Evolutionary conservation across 2,888 invertebrate genomes (phyloP).

Genomic region (Gastrophysa polygoni): DNA sequence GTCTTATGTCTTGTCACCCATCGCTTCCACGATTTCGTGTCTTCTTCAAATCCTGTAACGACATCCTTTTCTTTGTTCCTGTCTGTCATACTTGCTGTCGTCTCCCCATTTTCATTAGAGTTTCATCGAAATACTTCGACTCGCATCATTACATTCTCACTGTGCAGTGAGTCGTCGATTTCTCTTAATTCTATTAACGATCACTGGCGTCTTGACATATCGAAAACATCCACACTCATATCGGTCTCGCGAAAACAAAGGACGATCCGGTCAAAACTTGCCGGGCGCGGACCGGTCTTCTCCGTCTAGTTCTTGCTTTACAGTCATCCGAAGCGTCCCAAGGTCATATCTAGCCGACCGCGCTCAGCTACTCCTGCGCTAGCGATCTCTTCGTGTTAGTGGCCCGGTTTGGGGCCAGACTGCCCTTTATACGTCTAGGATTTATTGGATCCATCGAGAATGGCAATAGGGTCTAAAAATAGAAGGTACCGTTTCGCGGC

Average conservation of each 20-base stretch:
- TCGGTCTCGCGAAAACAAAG: slow-evolving; percentile 10
- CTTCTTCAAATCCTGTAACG: too few species aligned
- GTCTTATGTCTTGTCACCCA: too few species aligned
- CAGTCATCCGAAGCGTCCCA: slow-evolving; percentile 32
- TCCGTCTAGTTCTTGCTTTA: slow-evolving; percentile 19
- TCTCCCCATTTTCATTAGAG: too few species aligned
- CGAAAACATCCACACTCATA: neutral
- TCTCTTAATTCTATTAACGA: too few species aligned
- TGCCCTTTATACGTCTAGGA: neutral
- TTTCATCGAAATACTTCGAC: too few species aligned
- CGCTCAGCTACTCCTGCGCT: slow-evolving; percentile 21
- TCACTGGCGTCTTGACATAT: neutral
- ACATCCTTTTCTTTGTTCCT: too few species aligned
- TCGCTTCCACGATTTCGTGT: too few species aligned
- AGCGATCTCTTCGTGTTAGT: slow-evolving; percentile 12
- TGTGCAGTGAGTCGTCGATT: too few species aligned
- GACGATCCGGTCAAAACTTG: neutral
- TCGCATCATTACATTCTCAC: too few species aligned
- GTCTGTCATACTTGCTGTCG: too few species aligned
- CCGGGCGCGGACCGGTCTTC: slow-evolving; percentile 11
- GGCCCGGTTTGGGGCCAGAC: neutral
- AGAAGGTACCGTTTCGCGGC: neutral
- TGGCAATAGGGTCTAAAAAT: neutral
- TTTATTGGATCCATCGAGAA: too few species aligned
- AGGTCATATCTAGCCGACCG: slow-evolving; percentile 24